Conservation (phyloP, 1,140 invertebrate genomes). For the Macrobrachium nipponense region DNA sequence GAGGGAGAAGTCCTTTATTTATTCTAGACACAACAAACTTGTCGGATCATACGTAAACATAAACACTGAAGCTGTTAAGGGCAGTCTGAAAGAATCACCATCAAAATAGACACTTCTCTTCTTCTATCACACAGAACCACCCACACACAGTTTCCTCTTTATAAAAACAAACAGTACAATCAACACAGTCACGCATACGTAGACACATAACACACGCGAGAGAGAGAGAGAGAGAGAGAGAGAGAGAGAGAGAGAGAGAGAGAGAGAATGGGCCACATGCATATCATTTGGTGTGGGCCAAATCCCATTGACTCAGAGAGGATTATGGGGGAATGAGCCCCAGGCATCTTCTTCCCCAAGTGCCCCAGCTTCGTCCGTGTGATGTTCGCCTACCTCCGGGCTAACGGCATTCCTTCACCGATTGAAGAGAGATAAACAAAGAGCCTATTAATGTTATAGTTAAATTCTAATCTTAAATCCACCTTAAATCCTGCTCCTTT, state of each 20-base stretch:
- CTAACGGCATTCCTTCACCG: slow-evolving; percentile 20
- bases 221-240: neutral
- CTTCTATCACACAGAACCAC: too few relatives aligned
- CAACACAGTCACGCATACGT: neutral
- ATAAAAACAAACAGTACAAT: neutral
- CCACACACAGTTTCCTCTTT: too few relatives aligned
- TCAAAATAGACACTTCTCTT: too few relatives aligned
- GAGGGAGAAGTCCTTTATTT: too few relatives aligned
- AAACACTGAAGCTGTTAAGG: too few relatives aligned
- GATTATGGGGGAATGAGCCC: slow-evolving; percentile 16
- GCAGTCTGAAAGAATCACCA: too few relatives aligned
- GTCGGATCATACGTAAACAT: too few relatives aligned
- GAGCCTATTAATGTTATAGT: slow-evolving; percentile 19
- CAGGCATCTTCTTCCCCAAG: too few relatives aligned
- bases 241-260: slow-evolving; percentile 14
- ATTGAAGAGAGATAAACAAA: slow-evolving; percentile 20
- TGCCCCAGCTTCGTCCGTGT: too few relatives aligned
- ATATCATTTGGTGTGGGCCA: slow-evolving; percentile 23
- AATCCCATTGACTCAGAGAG: slow-evolving; percentile 14
- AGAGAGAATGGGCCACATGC: slow-evolving; percentile 23
- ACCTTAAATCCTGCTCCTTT: neutral
- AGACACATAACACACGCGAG: neutral
- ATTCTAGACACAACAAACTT: too few relatives aligned
- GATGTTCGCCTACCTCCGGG: too few relatives aligned
- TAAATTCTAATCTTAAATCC: slow-evolving; percentile 24